phyloP scores from a whole-genome alignment of 2,888 invertebrate genomes.

The Heterodera filipjevi region DNA sequence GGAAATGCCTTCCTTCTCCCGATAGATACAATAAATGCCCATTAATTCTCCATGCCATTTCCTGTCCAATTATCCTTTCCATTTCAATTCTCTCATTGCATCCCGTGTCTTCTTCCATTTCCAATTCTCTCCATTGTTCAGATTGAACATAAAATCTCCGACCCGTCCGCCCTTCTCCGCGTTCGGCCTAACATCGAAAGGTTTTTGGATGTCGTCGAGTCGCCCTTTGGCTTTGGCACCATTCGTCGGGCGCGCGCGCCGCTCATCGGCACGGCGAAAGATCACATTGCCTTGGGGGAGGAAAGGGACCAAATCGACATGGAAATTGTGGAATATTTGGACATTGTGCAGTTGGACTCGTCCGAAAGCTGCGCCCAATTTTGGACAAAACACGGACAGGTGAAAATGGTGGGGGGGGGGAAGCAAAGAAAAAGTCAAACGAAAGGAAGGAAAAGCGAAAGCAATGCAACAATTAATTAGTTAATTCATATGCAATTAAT shows the following conservation, averaged over 20 bases:
- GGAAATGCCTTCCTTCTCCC: too few relatives aligned
- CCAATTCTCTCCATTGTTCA: not conserved
- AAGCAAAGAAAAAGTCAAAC: not conserved
- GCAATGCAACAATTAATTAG: not conserved
- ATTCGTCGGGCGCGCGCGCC: not conserved
- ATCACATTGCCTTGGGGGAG: not conserved
- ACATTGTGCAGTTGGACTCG: not conserved
- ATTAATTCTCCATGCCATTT: not conserved
- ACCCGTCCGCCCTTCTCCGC: not conserved
- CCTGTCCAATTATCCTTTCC: not conserved
- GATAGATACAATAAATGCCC: not conserved
- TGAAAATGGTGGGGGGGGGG: not conserved
- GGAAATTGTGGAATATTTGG: conserved; percentile 5
- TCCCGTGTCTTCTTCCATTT: too few relatives aligned
- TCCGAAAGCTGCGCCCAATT: not conserved
- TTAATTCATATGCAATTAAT: not conserved
- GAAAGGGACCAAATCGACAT: conserved; percentile 6
- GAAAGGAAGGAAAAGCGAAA: not conserved
- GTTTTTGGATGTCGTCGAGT: not conserved
- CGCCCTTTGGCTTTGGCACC: conserved; percentile 15
- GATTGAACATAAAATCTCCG: not conserved
- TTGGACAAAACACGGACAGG: conserved; percentile 7
- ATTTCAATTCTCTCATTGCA: not conserved
- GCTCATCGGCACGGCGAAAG: not conserved
- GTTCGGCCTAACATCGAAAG: not conserved